A percentile compares a stretch with the other conserved stretches of the same genome.
phyloP scores from a whole-genome alignment of 2,888 invertebrate species.

The Hyppa rectilinea region DNA sequence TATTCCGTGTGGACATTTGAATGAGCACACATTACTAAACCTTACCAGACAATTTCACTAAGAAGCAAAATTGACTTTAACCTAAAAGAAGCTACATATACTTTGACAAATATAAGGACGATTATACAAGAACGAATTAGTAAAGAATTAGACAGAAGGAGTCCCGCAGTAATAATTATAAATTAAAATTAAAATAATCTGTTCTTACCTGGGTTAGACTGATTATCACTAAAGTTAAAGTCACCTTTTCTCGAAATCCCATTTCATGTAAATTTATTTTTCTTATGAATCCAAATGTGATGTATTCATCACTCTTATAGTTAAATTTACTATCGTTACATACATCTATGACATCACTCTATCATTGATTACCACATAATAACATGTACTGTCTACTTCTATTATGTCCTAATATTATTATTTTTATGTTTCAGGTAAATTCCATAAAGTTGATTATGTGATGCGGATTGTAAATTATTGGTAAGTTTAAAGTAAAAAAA shows the following conservation, averaged over 20 bases:
- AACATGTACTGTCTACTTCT: constrained; percentile 6
- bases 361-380: constrained; percentile 35
- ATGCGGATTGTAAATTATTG: not conserved
- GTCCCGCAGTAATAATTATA: not conserved
- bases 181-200: constrained; percentile 9
- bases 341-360: constrained; percentile 8
- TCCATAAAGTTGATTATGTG: not conserved
- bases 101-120: not conserved
- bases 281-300: constrained; percentile 49
- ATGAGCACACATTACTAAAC: too few species aligned
- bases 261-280: constrained; percentile 69
- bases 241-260: constrained; percentile 77
- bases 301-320: constrained; percentile 16
- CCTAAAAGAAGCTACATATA: not conserved
- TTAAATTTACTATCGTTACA: not conserved
- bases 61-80: too few species aligned
- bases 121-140: not conserved
- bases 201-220: constrained; percentile 74
- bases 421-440: constrained; percentile 55
- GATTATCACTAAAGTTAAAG: constrained; percentile 68
- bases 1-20: not conserved
- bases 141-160: not conserved
- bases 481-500: constrained; percentile 24
- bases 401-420: constrained; percentile 27
- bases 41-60: too few species aligned